Evolutionary conservation across 2,113 vertebrate genomes (phyloP).

Genomic region (Platysteira castanea): DNA sequence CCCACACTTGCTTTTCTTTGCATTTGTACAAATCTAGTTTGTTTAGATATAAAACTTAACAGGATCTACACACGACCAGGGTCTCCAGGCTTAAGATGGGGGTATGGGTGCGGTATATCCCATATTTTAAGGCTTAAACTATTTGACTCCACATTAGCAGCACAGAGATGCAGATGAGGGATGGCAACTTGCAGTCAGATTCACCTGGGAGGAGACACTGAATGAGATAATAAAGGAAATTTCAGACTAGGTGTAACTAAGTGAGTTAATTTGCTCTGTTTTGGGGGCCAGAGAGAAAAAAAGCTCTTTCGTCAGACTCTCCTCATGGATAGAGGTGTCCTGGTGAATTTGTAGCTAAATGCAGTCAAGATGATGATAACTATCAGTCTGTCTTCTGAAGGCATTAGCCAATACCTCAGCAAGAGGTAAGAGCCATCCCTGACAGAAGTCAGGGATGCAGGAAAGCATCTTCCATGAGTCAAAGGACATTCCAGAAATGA

Average conservation of each 20-base stretch:
- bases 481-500: neutral
- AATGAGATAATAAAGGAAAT: neutral
- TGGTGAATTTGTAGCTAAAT: neutral
- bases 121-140: neutral
- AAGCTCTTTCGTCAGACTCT: neutral
- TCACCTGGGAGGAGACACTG: neutral
- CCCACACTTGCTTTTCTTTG: neutral
- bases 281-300: neutral
- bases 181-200: neutral
- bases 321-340: neutral
- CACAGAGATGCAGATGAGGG: rapidly evolving
- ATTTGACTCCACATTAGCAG: neutral
- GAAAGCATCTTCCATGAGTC: neutral
- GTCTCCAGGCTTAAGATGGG: neutral
- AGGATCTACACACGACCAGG: neutral
- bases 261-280: neutral
- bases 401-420: neutral
- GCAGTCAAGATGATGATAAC: neutral
- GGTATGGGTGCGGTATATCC: rapidly evolving
- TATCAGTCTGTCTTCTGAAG: neutral
- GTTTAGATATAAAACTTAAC: neutral
- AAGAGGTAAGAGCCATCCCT: neutral
- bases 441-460: neutral
- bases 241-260: neutral
- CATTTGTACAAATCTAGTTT: neutral